Percentiles rank a stretch among this genome's conserved stretches.
These are phyloP conservation scores for Ornithorhynchus anatinus DNA, from an alignment of 2,113 vertebrate genomes.

Conservation along the genomic window DNA sequence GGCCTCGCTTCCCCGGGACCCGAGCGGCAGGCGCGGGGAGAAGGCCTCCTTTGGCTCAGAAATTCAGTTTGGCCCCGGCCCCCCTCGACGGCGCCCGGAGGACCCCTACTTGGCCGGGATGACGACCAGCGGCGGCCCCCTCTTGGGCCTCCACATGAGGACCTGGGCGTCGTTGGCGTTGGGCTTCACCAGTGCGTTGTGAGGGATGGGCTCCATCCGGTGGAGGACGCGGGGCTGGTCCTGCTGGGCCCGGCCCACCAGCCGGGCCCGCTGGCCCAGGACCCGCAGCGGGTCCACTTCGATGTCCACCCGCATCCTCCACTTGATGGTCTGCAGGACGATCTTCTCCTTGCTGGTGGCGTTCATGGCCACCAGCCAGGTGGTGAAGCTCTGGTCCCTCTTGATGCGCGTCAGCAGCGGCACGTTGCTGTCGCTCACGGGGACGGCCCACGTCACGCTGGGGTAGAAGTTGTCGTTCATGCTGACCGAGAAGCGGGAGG, in stretches of 20 bases:
- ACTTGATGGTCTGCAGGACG: slow-evolving; percentile 95
- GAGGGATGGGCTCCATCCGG: slow-evolving; percentile 94
- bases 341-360: slow-evolving; percentile 93
- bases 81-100: slow-evolving; percentile 9
- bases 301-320: slow-evolving; percentile 96
- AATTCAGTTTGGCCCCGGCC: slow-evolving; percentile 48
- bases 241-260: slow-evolving; percentile 90
- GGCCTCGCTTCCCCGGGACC: too few relatives aligned
- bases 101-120: slow-evolving; percentile 90
- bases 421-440: slow-evolving; percentile 93
- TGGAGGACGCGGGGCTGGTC: slow-evolving; percentile 93
- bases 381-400: slow-evolving; percentile 98
- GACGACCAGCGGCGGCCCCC: slow-evolving; percentile 89
- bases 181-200: slow-evolving; percentile 91
- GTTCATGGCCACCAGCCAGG: slow-evolving; percentile 97
- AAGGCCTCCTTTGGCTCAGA: slow-evolving; percentile 70
- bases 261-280: slow-evolving; percentile 86
- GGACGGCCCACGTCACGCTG: slow-evolving; percentile 97
- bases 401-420: slow-evolving; percentile 93
- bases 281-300: slow-evolving; percentile 89
- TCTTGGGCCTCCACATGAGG: slow-evolving; percentile 96
- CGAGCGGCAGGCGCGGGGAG: slow-evolving; percentile 62
- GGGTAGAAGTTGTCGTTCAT: slow-evolving; percentile 99
- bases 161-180: slow-evolving; percentile 98
- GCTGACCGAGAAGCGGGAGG: slow-evolving; percentile 92